These are phyloP conservation scores for Baryphthengus martii DNA, from an alignment of 2,113 vertebrate species.

Conservation along the genomic window DNA sequence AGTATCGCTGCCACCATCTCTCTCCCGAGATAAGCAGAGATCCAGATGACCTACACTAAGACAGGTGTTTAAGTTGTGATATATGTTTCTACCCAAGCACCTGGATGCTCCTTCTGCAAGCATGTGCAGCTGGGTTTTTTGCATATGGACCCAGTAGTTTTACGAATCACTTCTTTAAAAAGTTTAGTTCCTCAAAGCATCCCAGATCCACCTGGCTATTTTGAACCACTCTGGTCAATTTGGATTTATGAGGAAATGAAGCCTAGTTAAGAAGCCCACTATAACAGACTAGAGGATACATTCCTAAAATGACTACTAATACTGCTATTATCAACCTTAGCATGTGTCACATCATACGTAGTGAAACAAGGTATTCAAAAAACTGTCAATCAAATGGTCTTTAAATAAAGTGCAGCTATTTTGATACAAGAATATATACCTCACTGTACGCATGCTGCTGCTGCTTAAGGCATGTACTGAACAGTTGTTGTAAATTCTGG, in stretches of 20 bases:
- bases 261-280: background rate
- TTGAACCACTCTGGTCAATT: background rate
- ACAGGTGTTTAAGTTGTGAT: background rate
- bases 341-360: background rate
- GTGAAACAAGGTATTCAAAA: background rate
- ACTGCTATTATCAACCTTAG: background rate
- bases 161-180: background rate
- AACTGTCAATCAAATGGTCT: background rate
- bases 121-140: background rate
- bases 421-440: background rate
- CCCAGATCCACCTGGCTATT: background rate
- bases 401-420: background rate
- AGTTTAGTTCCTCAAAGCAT: background rate
- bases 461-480: background rate
- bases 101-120: background rate
- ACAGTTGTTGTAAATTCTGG: accelerated
- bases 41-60: background rate
- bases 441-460: background rate
- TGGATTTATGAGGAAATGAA: background rate
- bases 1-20: background rate
- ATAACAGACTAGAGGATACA: background rate
- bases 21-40: background rate
- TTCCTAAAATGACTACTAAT: background rate
- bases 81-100: background rate
- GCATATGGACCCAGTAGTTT: background rate